phyloP scores from a whole-genome alignment of 2,888 invertebrate genomes.

The Allophyes oxyacanthae region DNA sequence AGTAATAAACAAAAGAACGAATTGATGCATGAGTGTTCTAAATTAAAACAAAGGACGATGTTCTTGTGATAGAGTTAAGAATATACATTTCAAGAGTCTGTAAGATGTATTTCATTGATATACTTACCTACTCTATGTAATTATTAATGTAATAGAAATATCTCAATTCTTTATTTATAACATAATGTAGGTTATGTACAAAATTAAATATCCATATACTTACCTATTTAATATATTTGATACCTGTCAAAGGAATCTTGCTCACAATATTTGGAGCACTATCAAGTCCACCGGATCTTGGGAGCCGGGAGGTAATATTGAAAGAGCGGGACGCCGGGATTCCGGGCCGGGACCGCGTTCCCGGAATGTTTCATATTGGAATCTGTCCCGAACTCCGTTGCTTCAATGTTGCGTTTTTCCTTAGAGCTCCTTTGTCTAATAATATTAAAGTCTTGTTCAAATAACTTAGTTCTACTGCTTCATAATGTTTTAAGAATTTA shows the following conservation, averaged over 20 bases:
- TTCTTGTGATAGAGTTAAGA: too few species aligned
- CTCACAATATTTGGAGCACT: conserved; percentile 27
- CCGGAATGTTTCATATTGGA: conserved; percentile 73
- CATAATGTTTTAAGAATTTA: conserved; percentile 26
- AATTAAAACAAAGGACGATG: too few species aligned
- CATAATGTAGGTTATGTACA: too few species aligned
- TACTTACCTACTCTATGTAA: too few species aligned
- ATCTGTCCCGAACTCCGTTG: conserved; percentile 62
- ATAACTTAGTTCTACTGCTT: conserved; percentile 34
- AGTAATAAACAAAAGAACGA: too few species aligned
- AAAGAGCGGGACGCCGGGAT: conserved; percentile 55
- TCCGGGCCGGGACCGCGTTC: conserved; percentile 61
- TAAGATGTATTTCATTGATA: too few species aligned
- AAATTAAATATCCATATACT: neutral
- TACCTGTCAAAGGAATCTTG: conserved; percentile 42
- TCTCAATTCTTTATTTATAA: too few species aligned
- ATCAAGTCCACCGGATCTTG: conserved; percentile 52
- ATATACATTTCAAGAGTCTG: too few species aligned
- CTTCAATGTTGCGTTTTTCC: conserved; percentile 64
- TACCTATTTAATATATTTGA: conserved; percentile 3
- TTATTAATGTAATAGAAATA: too few species aligned
- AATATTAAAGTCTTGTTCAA: conserved; percentile 50
- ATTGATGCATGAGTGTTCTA: too few species aligned
- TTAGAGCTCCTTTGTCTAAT: conserved; percentile 50
- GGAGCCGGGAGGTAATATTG: conserved; percentile 56